Conservation (phyloP, 2,113 vertebrate species). For the Amazona guildingii region DNA sequence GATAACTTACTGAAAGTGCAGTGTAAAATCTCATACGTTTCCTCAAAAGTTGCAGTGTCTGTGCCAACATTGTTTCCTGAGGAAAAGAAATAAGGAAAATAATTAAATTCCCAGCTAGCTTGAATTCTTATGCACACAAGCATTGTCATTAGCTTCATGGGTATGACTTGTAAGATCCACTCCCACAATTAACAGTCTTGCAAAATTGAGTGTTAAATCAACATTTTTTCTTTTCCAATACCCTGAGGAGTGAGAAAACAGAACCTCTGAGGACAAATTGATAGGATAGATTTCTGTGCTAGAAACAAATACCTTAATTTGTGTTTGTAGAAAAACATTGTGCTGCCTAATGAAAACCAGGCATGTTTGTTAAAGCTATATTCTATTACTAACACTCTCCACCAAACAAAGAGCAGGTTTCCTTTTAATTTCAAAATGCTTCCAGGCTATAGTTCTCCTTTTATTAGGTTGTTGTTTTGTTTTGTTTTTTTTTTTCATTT, state of each 20-base stretch:
- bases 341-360: not conserved
- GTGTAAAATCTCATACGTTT: not conserved
- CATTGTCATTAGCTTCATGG: not conserved
- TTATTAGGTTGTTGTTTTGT: not conserved
- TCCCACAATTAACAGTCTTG: constrained; percentile 12
- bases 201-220: constrained; percentile 11
- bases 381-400: not conserved
- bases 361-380: not conserved
- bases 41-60: not conserved
- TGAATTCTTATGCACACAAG: not conserved
- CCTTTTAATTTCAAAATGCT: not conserved
- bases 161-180: not conserved
- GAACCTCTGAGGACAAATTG: constrained; percentile 2
- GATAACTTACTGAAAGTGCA: not conserved
- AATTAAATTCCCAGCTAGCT: not conserved
- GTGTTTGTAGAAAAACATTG: not conserved
- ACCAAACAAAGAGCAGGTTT: not conserved
- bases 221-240: not conserved
- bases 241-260: constrained; percentile 27
- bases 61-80: not conserved
- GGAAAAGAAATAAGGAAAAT: not conserved
- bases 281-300: not conserved
- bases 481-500: not conserved
- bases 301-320: constrained; percentile 36
- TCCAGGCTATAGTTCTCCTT: not conserved